phyloP scores from a whole-genome alignment of 35 echinoderm and acorn worm genomes.

The Acanthaster planci region DNA sequence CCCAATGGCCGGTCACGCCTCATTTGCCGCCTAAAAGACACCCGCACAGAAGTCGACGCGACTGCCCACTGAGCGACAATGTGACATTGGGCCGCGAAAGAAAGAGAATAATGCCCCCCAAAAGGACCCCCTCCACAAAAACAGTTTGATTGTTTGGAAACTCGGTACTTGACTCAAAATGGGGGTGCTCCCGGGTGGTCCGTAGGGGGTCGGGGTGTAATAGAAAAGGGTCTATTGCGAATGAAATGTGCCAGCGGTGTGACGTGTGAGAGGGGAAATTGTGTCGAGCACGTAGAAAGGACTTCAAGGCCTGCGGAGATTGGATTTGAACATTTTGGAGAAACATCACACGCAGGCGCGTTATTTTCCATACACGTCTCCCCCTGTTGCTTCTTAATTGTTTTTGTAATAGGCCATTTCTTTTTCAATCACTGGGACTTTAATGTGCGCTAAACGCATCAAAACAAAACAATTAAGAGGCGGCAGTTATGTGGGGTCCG shows the following conservation, averaged over 20 bases:
- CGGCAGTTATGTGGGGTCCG: too few relatives aligned
- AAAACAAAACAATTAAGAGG: conserved; percentile 26
- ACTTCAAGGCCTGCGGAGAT: not conserved
- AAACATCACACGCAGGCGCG: not conserved
- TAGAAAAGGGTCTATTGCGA: not conserved
- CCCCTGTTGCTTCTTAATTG: not conserved
- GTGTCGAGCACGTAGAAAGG: not conserved
- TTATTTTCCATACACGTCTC: not conserved
- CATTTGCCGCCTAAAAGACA: not conserved
- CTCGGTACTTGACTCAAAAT: not conserved
- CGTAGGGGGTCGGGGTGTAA: not conserved
- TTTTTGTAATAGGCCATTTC: not conserved
- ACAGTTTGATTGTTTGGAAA: not conserved
- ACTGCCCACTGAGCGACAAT: not conserved
- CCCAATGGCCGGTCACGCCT: not conserved
- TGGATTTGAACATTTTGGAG: not conserved
- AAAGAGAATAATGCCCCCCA: not conserved
- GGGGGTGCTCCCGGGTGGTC: not conserved
- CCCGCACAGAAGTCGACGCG: not conserved
- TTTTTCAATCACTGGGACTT: conserved; percentile 1
- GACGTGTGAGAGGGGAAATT: not conserved
- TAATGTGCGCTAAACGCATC: not conserved
- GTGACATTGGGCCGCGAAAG: not conserved
- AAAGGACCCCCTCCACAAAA: not conserved
- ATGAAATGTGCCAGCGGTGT: conserved; percentile 2